A percentile compares a stretch with the other conserved stretches of the same genome.
phyloP scores from a whole-genome alignment of 2,113 vertebrate species.

The Pterocles orientalis region DNA sequence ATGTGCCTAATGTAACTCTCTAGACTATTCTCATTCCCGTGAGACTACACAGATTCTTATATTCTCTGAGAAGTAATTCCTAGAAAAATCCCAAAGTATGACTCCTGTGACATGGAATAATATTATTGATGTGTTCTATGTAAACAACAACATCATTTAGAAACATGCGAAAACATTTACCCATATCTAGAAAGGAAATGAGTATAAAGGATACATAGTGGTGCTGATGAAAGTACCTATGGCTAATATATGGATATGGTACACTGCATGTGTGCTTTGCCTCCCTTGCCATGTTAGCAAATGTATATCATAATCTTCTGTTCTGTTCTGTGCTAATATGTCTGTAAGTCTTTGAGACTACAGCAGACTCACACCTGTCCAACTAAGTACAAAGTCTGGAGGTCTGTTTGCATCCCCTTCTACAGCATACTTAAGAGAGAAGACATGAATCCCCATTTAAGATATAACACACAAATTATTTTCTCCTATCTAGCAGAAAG shows the following conservation, averaged over 20 bases:
- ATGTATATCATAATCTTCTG: neutral
- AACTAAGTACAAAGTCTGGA: neutral
- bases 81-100: neutral
- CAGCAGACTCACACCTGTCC: neutral
- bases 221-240: neutral
- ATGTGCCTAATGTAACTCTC: neutral
- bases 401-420: neutral
- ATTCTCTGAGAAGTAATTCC: neutral
- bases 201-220: neutral
- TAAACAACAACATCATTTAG: neutral
- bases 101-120: neutral
- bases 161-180: neutral
- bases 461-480: neutral
- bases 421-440: neutral
- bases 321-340: neutral
- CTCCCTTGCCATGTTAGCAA: neutral
- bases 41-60: neutral
- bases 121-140: neutral
- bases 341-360: neutral
- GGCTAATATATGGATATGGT: neutral
- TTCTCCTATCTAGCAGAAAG: neutral
- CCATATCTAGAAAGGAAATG: neutral
- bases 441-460: neutral
- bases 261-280: neutral
- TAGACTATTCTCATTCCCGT: neutral